Percentiles rank a stretch among this genome's conserved stretches.
Evolutionary conservation across 2,113 vertebrate species (phyloP).

Genomic region (Piaya cayana): DNA sequence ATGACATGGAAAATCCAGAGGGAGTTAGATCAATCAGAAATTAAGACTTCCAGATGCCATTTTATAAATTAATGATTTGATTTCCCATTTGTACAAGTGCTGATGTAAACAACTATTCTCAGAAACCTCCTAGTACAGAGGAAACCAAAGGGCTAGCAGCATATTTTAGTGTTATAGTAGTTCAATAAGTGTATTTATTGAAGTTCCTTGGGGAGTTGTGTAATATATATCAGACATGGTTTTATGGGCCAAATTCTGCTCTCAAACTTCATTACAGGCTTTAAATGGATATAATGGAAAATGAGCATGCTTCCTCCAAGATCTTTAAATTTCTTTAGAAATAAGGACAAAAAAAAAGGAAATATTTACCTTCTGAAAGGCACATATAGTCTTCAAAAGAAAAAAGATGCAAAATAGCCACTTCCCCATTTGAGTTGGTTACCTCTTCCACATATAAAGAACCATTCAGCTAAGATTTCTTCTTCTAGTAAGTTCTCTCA

Average conservation of each 20-base stretch:
- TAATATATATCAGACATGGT: slow-evolving; percentile 15
- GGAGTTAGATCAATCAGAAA: slow-evolving; percentile 62
- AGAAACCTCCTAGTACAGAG: not conserved
- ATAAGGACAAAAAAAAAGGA: slow-evolving; percentile 36
- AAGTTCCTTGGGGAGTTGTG: not conserved
- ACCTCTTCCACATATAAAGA: not conserved
- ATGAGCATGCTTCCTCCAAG: slow-evolving; percentile 7
- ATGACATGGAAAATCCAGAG: slow-evolving; percentile 47
- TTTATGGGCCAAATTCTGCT: slow-evolving; percentile 43
- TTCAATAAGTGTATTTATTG: slow-evolving; percentile 59
- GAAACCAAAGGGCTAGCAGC: slow-evolving; percentile 19
- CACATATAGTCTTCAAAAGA: not conserved
- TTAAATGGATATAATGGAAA: slow-evolving; percentile 38
- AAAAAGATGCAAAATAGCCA: not conserved
- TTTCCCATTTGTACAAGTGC: slow-evolving; percentile 57
- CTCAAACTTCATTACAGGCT: slow-evolving; percentile 30
- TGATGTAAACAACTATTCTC: slow-evolving; percentile 61
- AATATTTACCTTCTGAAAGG: slow-evolving; percentile 45
- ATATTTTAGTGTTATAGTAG: slow-evolving; percentile 38
- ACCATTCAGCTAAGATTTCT: not conserved
- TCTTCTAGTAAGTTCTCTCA: not conserved
- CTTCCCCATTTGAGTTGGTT: not conserved
- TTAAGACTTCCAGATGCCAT: slow-evolving; percentile 66
- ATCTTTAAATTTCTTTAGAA: slow-evolving; percentile 29
- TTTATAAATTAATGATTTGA: slow-evolving; percentile 72